Percentiles rank a stretch among this genome's conserved stretches.
Conservation (phyloP, 2,888 invertebrate genomes). For the Pterostichus niger region DNA sequence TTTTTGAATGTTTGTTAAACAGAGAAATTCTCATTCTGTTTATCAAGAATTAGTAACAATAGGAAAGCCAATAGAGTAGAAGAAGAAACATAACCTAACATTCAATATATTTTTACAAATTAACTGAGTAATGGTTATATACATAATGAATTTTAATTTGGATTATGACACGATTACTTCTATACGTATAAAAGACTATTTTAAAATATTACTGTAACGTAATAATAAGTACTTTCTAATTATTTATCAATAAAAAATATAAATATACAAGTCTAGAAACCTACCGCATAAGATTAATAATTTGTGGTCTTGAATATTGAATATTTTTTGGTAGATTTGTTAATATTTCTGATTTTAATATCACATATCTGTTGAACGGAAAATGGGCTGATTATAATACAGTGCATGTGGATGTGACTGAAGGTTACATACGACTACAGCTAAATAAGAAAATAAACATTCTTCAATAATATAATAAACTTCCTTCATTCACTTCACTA, state of each 20-base stretch:
- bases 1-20: constrained; percentile 13
- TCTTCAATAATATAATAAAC: background rate
- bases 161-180: constrained; percentile 32
- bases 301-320: constrained; percentile 20
- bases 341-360: constrained; percentile 27
- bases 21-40: background rate
- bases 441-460: constrained; percentile 34
- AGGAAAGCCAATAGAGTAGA: constrained; percentile 24
- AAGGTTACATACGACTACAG: constrained; percentile 26
- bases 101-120: constrained; percentile 3
- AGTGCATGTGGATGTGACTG: constrained; percentile 21
- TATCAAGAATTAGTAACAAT: constrained; percentile 22
- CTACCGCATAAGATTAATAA: constrained; percentile 16
- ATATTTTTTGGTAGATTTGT: constrained; percentile 13
- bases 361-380: constrained; percentile 15
- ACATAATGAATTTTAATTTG: constrained; percentile 24
- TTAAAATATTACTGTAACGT: constrained; percentile 45
- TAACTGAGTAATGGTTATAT: constrained; percentile 5
- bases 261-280: constrained; percentile 24
- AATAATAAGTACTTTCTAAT: constrained; percentile 33
- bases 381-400: constrained; percentile 49
- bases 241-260: constrained; percentile 25
- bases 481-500: constrained; percentile 40
- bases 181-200: constrained; percentile 37
- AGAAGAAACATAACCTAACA: constrained; percentile 36